phyloP scores from a whole-genome alignment of 2,113 vertebrate species.

The Nesogale talazaci region DNA sequence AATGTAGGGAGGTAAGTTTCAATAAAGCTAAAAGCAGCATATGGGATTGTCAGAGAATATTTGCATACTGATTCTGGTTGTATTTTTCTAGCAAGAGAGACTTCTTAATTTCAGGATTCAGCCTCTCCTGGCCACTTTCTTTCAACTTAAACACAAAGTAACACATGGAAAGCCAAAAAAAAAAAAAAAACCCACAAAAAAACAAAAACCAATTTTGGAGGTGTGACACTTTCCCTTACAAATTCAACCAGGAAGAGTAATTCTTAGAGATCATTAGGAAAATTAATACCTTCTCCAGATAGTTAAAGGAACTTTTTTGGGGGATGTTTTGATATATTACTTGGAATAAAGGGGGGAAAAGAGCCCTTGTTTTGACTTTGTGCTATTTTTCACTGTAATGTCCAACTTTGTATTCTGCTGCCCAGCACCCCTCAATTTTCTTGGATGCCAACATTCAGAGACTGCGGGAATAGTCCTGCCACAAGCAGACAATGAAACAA shows the following conservation, averaged over 20 bases:
- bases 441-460: conserved; percentile 15
- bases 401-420: neutral
- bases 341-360: neutral
- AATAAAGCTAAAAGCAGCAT: conserved; percentile 42
- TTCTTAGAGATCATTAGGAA: conserved; percentile 34
- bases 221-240: neutral
- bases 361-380: neutral
- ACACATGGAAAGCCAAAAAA: conserved; percentile 5
- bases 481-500: neutral
- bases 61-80: conserved; percentile 30
- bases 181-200: neutral
- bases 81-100: conserved; percentile 48
- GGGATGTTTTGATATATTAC: neutral
- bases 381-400: conserved; percentile 28
- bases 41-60: conserved; percentile 27
- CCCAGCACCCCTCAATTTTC: neutral
- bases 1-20: conserved; percentile 16
- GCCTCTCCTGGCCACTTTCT: conserved; percentile 25
- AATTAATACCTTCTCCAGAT: conserved; percentile 33
- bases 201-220: neutral
- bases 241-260: conserved; percentile 14
- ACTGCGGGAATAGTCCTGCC: neutral
- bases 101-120: conserved; percentile 42
- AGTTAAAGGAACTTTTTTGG: neutral
- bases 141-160: conserved; percentile 53